These are phyloP conservation scores for Pelecanus crispus DNA, from an alignment of 2,113 vertebrate species.

Conservation along the genomic window DNA sequence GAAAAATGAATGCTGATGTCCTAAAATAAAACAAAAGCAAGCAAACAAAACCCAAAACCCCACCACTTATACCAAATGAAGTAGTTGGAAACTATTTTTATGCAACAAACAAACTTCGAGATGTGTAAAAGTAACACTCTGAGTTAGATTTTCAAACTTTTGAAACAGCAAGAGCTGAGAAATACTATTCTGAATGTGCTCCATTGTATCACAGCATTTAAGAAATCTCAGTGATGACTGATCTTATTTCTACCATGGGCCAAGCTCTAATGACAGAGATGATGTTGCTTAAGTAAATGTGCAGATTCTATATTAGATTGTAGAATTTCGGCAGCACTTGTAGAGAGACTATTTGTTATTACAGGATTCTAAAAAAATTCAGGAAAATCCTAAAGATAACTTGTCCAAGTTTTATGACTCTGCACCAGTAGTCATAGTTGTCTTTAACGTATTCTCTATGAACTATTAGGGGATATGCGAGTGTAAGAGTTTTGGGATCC, in stretches of 20 bases:
- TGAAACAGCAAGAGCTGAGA: neutral
- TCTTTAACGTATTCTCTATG: neutral
- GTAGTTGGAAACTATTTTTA: neutral
- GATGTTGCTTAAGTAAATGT: neutral
- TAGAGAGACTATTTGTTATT: neutral
- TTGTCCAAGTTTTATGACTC: neutral
- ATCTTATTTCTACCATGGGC: neutral
- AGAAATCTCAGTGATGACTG: neutral
- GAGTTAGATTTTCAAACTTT: neutral
- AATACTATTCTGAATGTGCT: neutral
- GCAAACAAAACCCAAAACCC: neutral
- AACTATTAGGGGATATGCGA: accelerated
- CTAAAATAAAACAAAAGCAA: neutral
- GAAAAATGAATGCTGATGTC: neutral
- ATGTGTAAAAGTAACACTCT: neutral
- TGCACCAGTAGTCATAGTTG: neutral
- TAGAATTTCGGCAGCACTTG: neutral
- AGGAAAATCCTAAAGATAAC: neutral
- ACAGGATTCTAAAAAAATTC: neutral
- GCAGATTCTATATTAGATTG: neutral
- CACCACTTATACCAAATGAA: neutral
- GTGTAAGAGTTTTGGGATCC: neutral
- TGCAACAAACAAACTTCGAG: neutral
- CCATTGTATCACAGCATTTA: neutral
- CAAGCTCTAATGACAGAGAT: neutral